Evolutionary conservation across 30 jellyfish, hydroid and myxozoan genomes (phyloP).

Genomic region (Aurelia coerulea): DNA sequence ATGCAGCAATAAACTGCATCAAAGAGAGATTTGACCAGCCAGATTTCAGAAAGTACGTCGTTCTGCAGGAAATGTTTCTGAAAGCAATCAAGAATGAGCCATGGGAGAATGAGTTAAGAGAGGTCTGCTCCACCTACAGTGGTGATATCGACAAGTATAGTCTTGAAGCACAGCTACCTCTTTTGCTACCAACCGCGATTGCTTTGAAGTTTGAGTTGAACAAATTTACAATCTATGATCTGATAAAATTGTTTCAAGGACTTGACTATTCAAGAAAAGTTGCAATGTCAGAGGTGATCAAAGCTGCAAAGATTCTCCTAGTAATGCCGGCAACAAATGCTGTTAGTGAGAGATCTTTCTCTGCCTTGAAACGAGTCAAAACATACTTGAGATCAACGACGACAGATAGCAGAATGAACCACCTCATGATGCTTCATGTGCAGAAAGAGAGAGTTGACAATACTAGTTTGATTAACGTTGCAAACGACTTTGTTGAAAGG

Average conservation of each 20-base stretch:
- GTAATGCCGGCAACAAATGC: slow-evolving; percentile 26
- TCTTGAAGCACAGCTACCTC: slow-evolving; percentile 52
- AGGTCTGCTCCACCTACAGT: slow-evolving; percentile 63
- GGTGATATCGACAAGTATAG: slow-evolving; percentile 52
- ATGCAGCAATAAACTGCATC: slow-evolving; percentile 30
- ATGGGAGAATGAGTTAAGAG: slow-evolving; percentile 39
- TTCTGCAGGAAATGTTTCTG: slow-evolving; percentile 50
- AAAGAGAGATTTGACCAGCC: slow-evolving; percentile 55
- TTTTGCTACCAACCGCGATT: slow-evolving; percentile 40
- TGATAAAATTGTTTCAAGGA: slow-evolving; percentile 40
- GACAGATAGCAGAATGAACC: slow-evolving; percentile 60
- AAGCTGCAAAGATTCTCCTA: background rate
- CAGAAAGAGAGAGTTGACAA: slow-evolving; percentile 34
- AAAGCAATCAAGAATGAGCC: slow-evolving; percentile 14
- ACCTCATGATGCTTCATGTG: slow-evolving; percentile 10
- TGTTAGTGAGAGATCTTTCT: slow-evolving; percentile 59
- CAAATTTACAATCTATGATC: slow-evolving; percentile 36
- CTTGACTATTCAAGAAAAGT: too few species aligned
- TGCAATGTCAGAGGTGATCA: slow-evolving; percentile 42
- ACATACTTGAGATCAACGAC: too few species aligned
- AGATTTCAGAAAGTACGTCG: slow-evolving; percentile 57
- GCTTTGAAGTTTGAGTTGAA: slow-evolving; percentile 29
- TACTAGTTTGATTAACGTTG: slow-evolving; percentile 34
- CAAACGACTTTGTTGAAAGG: slow-evolving; percentile 33
- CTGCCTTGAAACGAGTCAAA: slow-evolving; percentile 59